Percentiles rank a stretch among this genome's conserved stretches.
Evolutionary conservation across 2,113 vertebrate species (phyloP).

Genomic region (Phycodurus eques): DNA sequence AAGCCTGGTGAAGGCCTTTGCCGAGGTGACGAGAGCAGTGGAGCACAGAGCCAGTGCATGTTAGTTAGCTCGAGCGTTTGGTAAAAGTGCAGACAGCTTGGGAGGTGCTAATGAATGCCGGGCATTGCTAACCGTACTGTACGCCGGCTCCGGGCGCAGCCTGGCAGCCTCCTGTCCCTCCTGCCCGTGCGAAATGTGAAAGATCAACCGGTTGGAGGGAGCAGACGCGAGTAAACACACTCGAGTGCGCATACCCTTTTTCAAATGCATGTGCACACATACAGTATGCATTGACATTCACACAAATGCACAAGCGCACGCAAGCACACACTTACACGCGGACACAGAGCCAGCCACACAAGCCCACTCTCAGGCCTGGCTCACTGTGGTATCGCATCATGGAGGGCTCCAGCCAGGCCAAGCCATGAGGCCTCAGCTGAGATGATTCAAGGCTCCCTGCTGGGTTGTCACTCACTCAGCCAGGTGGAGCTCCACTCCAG

Average conservation of each 20-base stretch:
- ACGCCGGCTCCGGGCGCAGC: constrained; percentile 70
- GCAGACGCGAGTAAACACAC: constrained; percentile 72
- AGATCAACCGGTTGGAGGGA: constrained; percentile 78
- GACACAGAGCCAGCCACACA: constrained; percentile 30
- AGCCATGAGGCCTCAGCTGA: constrained; percentile 71
- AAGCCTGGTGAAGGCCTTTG: constrained; percentile 67
- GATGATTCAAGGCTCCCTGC: constrained; percentile 75
- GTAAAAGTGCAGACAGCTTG: constrained; percentile 78
- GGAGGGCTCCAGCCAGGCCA: constrained; percentile 73
- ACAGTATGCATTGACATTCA: constrained; percentile 22
- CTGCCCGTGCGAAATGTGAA: constrained; percentile 75
- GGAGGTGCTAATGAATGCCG: constrained; percentile 80
- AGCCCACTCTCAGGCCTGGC: constrained; percentile 63
- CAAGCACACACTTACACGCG: constrained; percentile 9
- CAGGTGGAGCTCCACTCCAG: constrained; percentile 64
- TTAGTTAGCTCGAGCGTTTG: constrained; percentile 70
- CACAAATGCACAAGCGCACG: constrained; percentile 9
- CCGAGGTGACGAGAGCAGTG: constrained; percentile 69
- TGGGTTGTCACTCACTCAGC: constrained; percentile 61
- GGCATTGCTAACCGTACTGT: constrained; percentile 73
- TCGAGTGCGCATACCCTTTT: constrained; percentile 25
- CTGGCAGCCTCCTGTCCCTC: constrained; percentile 75
- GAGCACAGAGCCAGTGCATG: constrained; percentile 68
- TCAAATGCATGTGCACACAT: constrained; percentile 14
- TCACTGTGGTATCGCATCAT: constrained; percentile 70